Base-by-base conservation (phyloP, 2,113 vertebrate species). In the Ascaphus truei region DNA sequence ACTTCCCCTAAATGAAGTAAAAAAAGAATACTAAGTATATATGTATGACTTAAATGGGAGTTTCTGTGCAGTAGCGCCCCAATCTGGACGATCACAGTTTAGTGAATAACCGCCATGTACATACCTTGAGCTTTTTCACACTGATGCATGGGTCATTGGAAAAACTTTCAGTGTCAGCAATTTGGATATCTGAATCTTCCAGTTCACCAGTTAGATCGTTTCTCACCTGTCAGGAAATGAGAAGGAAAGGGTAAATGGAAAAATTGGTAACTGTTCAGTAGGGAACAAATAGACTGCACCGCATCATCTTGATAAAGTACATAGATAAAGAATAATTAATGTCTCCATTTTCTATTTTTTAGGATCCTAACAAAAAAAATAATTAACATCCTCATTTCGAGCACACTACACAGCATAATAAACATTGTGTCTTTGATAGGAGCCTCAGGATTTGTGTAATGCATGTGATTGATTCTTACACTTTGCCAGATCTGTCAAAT, bases 61-160 rank as follows among this genome's bases (percentile, higher is more conserved):
- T n/a, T n/a, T n/a, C n/a, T n/a, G n/a, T n/a, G n/a, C n/a, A n/a
- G n/a, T n/a, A n/a, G n/a, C n/a, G n/a, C n/a, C n/a, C n/a, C n/a
- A n/a, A n/a, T n/a, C n/a, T n/a, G n/a, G n/a, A n/a, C n/a, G n/a
- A n/a, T n/a, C n/a, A n/a, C n/a, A n/a, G n/a, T n/a, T n/a, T n/a
- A n/a, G n/a, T n/a, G n/a, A n/a, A n/a, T 13, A 31, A n/a, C 41
- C 48, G 59, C 31, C 59, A 47, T 33, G 20, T 16, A 79, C 93
- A 72, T 87, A 98, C 97, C 97, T 98, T 98, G 4, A 99, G 94
- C 68, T 99, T 99, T 83, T 96, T 98, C 63, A 99, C 96, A 60
- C 96, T 97, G 73, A 93, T 90, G 77, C 97, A 99, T 39, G 97
- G 97, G 79, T 99, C 96, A 6, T 98, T 96, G 77, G 96, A 98